Evolutionary conservation across 2,797 vertebrate genomes (phyloP), one percentile per base, ranked within the genome.

Genomic region (Carapus acus): DNA sequence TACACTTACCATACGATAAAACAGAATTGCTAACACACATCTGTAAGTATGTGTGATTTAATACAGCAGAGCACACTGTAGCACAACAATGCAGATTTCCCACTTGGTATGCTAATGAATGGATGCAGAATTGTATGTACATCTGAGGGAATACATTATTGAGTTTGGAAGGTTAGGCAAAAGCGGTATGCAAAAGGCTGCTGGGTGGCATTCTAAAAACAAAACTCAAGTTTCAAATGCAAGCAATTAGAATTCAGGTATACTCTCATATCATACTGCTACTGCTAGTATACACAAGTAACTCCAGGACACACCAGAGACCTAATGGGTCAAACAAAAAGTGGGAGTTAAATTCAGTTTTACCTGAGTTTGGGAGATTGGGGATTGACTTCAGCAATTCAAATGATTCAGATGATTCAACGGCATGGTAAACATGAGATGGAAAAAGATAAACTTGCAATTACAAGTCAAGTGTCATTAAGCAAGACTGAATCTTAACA

Each of bases 401-500:
- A n/a, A n/a, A n/a, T n/a, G n/a, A n/a, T n/a, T n/a, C n/a, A n/a
- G n/a, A n/a, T n/a, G n/a, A n/a, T n/a, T n/a, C n/a, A n/a, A n/a
- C n/a, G n/a, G n/a, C n/a, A n/a, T n/a, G n/a, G n/a, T n/a, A n/a
- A n/a, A n/a, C n/a, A n/a, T 57, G 24, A 54, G 60, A 50, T 67
- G 72, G 79, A 69, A 70, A 61, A 37, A 42, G 43, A 57, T 67
- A 59, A 74, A 80, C 83, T 80, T 54, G 62, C 75, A 84, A 85
- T 82, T 65, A 76, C 67, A 57, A 81, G 67, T 70, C 65, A 51
- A 67, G 74, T 84, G 70, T 85, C 85, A 84, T 78, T 76, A 74
- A 70, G 64, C 67, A 64, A 62, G 79, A 73, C 80, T 73, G 70
- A 73, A 81, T 87, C 83, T 87, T 83, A 80, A 84, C 81, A 85